A percentile compares a stretch with the other conserved stretches of the same genome.
These are phyloP conservation scores for Drosophila austrosaltans DNA, from an alignment of 2,888 invertebrate species.

Conservation along the genomic window DNA sequence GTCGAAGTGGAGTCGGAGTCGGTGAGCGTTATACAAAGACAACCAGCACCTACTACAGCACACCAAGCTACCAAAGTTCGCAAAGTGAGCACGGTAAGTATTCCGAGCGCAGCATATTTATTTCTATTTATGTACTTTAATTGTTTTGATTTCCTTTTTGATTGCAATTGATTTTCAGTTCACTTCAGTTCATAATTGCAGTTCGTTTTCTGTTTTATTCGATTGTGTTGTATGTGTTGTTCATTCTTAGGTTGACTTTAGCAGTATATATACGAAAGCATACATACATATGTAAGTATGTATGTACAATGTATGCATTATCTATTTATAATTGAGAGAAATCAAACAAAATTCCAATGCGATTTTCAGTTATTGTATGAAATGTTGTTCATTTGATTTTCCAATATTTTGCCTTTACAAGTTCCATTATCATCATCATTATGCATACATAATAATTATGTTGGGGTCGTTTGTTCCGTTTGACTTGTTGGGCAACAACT, in stretches of 20 bases:
- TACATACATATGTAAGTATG: neutral
- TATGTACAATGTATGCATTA: neutral
- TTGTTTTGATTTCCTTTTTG: slow-evolving; percentile 41
- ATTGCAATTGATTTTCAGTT: neutral
- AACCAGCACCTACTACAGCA: slow-evolving; percentile 84
- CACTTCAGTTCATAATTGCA: slow-evolving; percentile 7
- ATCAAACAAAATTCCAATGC: neutral
- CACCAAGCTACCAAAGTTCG: slow-evolving; percentile 87
- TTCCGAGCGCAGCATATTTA: slow-evolving; percentile 79
- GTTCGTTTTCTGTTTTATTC: slow-evolving; percentile 32
- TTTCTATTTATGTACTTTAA: slow-evolving; percentile 24
- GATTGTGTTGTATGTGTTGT: slow-evolving; percentile 19
- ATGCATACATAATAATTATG: neutral
- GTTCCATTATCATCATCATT: neutral
- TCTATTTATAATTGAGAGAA: neutral
- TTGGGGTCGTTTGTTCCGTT: slow-evolving; percentile 9
- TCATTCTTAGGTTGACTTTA: slow-evolving; percentile 20
- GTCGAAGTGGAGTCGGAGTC: slow-evolving; percentile 95
- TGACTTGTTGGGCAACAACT: slow-evolving; percentile 4
- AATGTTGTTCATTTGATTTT: neutral
- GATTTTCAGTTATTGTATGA: neutral
- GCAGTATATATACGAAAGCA: neutral
- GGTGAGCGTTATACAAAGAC: slow-evolving; percentile 90
- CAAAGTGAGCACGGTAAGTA: slow-evolving; percentile 97
- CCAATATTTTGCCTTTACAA: neutral